phyloP scores from a whole-genome alignment of 2,113 vertebrate genomes.

The Pseudorasbora parva region DNA sequence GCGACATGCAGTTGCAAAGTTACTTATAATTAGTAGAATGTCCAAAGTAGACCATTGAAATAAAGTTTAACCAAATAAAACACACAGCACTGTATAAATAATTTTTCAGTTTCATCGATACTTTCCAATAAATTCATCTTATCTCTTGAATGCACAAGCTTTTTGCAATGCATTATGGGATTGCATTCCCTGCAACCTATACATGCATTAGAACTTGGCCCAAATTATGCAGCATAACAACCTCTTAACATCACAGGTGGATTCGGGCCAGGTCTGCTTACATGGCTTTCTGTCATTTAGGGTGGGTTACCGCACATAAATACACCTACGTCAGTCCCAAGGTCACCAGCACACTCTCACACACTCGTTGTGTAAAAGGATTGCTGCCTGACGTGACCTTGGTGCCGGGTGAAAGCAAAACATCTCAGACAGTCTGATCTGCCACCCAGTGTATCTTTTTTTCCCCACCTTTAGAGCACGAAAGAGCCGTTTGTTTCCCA shows the following conservation, averaged over 20 bases:
- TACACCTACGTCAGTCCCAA: slow-evolving; percentile 40
- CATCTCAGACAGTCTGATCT: slow-evolving; percentile 47
- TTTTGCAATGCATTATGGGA: neutral
- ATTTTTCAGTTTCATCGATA: neutral
- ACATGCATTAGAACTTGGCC: neutral
- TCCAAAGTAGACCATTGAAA: too few relatives aligned
- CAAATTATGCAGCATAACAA: neutral
- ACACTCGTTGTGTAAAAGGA: slow-evolving; percentile 35
- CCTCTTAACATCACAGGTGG: slow-evolving; percentile 13
- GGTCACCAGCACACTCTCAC: slow-evolving; percentile 31
- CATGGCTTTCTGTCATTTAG: slow-evolving; percentile 35
- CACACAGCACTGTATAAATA: neutral
- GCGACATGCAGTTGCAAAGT: too few relatives aligned
- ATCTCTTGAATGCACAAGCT: neutral
- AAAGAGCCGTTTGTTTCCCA: slow-evolving; percentile 71
- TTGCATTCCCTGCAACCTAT: neutral
- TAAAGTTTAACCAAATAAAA: neutral
- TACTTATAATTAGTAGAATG: too few relatives aligned
- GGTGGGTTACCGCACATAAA: slow-evolving; percentile 37
- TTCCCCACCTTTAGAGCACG: slow-evolving; percentile 54
- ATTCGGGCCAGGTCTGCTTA: neutral
- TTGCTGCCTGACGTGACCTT: slow-evolving; percentile 63
- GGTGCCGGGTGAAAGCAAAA: slow-evolving; percentile 55
- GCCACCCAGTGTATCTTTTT: slow-evolving; percentile 41
- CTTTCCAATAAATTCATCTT: neutral